phyloP scores from a whole-genome alignment of 1,140 invertebrate genomes.

The Dicyema japonicum region DNA sequence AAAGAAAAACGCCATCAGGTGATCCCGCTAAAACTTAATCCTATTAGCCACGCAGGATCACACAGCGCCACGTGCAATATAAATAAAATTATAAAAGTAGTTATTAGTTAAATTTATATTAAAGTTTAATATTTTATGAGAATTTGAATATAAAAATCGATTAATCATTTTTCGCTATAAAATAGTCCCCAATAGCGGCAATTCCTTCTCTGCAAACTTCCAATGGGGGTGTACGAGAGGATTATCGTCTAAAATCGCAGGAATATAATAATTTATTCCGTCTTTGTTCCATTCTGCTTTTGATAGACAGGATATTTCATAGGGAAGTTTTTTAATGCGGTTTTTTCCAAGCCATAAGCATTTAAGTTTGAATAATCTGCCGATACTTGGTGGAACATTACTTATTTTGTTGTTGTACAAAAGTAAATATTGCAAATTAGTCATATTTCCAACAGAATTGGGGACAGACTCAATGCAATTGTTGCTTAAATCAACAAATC shows the following conservation, averaged over 20 bases:
- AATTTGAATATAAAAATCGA: too few species aligned
- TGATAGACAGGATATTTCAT: conserved; percentile 10
- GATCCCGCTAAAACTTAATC: too few species aligned
- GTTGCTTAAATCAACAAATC: conserved; percentile 16
- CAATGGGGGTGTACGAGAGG: conserved; percentile 13
- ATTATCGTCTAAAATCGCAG: conserved; percentile 13
- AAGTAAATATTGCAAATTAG: conserved; percentile 13
- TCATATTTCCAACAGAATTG: conserved; percentile 9
- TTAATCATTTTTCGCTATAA: too few species aligned
- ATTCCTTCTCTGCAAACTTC: conserved; percentile 14
- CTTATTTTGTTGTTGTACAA: conserved; percentile 15
- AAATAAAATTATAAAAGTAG: too few species aligned
- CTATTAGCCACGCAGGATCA: too few species aligned
- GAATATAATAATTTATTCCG: conserved; percentile 9
- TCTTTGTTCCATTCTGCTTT: conserved; percentile 14
- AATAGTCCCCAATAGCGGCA: conserved; percentile 6
- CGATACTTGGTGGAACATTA: too few species aligned
- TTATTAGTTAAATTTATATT: too few species aligned
- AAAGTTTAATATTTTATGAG: too few species aligned
- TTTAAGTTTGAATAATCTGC: conserved; percentile 10
- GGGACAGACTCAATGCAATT: conserved; percentile 12
- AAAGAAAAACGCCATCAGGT: too few species aligned
- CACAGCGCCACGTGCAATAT: too few species aligned
- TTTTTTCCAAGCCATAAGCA: conserved; percentile 18
- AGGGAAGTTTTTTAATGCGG: conserved; percentile 9